These are phyloP conservation scores for Brachionichthys hirsutus DNA, from an alignment of 2,113 vertebrate species.

Conservation along the genomic window DNA sequence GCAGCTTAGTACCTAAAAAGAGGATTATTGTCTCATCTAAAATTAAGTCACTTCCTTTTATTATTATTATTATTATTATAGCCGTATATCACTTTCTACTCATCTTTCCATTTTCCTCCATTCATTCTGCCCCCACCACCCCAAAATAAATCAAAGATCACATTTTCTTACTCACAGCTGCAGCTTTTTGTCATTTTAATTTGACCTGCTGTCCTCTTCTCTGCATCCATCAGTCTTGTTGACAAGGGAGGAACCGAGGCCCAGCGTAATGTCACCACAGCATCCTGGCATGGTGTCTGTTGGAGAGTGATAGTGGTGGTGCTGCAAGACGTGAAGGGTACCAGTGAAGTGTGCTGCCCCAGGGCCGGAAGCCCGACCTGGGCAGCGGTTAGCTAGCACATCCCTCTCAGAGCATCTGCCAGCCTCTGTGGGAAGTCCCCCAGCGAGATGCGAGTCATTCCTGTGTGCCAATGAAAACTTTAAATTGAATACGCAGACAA, in stretches of 20 bases:
- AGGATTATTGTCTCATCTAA: no score
- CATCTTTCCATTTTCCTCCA: background rate
- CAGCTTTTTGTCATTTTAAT: slow-evolving; percentile 19
- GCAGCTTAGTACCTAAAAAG: background rate
- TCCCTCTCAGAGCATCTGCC: slow-evolving; percentile 47
- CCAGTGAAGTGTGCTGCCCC: slow-evolving; percentile 70
- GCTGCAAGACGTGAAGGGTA: slow-evolving; percentile 67
- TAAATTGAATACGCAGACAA: background rate
- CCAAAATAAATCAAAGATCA: background rate
- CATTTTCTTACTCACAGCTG: background rate
- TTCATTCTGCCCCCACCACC: background rate
- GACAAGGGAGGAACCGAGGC: slow-evolving; percentile 86
- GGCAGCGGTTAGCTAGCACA: slow-evolving; percentile 82
- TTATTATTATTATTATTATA: no score
- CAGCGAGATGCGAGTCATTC: slow-evolving; percentile 30
- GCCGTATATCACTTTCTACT: background rate
- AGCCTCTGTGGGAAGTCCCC: slow-evolving; percentile 48
- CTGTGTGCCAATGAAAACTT: background rate
- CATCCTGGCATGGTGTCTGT: slow-evolving; percentile 92
- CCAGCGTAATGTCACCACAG: slow-evolving; percentile 92
- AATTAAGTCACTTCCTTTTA: background rate
- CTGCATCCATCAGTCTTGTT: slow-evolving; percentile 85
- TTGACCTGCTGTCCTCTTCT: slow-evolving; percentile 33
- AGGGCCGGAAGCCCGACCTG: slow-evolving; percentile 85
- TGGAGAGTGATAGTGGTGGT: slow-evolving; percentile 84